phyloP scores from a whole-genome alignment of 64 coral and sea anemone genomes.

The Stichodactyla mertensii region DNA sequence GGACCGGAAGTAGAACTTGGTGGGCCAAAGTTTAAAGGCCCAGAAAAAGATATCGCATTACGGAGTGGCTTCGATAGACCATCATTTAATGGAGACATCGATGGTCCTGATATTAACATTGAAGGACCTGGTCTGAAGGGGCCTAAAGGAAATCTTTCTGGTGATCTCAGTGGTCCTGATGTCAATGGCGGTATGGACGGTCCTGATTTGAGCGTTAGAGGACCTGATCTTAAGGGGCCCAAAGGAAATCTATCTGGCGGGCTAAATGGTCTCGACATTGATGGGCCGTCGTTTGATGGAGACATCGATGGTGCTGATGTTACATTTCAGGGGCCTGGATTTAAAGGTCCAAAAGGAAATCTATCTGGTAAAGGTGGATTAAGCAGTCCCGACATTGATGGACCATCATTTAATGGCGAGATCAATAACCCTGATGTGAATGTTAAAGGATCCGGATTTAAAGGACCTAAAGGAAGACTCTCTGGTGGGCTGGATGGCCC shows the following conservation, averaged over 20 bases:
- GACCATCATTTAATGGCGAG: not conserved
- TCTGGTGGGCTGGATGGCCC: not conserved
- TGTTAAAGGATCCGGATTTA: not conserved
- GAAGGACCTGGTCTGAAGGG: not conserved
- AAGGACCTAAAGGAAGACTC: not conserved
- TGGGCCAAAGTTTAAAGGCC: not conserved
- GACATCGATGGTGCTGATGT: conserved; percentile 4
- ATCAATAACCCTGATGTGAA: conserved; percentile 8
- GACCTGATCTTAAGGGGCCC: not conserved
- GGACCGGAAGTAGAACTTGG: not conserved
- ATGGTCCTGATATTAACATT: not conserved
- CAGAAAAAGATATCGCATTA: not conserved
- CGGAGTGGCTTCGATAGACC: not conserved
- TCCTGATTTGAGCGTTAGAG: not conserved
- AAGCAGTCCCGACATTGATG: not conserved
- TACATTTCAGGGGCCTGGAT: not conserved
- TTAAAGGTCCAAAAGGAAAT: conserved; percentile 10
- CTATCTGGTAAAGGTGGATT: not conserved
- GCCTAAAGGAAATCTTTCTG: not conserved
- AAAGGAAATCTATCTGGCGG: conserved; percentile 8
- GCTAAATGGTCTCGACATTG: not conserved
- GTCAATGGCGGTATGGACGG: not conserved
- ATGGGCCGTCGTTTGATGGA: not conserved
- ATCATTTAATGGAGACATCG: not conserved
- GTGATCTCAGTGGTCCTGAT: not conserved